A percentile compares a stretch with the other conserved stretches of the same genome.
Conservation (phyloP, 2,888 invertebrate genomes). For the Daptonema setosum region DNA sequence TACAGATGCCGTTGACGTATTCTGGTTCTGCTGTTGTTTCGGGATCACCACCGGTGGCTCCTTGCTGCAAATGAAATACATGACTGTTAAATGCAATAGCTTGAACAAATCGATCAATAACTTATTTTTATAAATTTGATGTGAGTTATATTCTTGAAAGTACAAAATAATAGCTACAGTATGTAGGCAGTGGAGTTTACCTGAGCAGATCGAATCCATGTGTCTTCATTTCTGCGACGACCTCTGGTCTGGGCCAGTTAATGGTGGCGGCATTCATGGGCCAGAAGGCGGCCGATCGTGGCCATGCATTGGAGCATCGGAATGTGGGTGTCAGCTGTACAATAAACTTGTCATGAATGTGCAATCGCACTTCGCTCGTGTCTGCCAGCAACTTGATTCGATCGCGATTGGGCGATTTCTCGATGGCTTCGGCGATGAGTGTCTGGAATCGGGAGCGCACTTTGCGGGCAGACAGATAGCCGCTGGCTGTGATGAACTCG, state of each 20-base stretch:
- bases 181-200: neutral
- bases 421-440: conserved; percentile 59
- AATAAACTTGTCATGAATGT: conserved; percentile 51
- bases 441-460: conserved; percentile 73
- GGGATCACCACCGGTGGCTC: neutral
- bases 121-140: too few relatives aligned
- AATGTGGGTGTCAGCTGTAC: conserved; percentile 87
- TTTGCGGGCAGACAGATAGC: conserved; percentile 74
- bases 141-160: too few relatives aligned
- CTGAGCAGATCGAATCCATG: conserved; percentile 81
- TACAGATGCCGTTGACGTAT: conserved; percentile 45
- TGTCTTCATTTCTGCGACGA: conserved; percentile 62
- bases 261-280: conserved; percentile 51
- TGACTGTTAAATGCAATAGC: too few relatives aligned
- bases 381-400: conserved; percentile 80
- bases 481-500: conserved; percentile 85
- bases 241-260: conserved; percentile 70
- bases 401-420: conserved; percentile 60
- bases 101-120: too few relatives aligned
- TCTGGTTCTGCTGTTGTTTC: neutral
- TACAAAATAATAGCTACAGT: too few relatives aligned
- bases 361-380: conserved; percentile 48
- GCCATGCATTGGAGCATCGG: conserved; percentile 77
- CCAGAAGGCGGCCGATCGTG: conserved; percentile 77
- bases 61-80: too few relatives aligned